Conservation (phyloP, 2,888 invertebrate species). For the Dasypolia templi region DNA sequence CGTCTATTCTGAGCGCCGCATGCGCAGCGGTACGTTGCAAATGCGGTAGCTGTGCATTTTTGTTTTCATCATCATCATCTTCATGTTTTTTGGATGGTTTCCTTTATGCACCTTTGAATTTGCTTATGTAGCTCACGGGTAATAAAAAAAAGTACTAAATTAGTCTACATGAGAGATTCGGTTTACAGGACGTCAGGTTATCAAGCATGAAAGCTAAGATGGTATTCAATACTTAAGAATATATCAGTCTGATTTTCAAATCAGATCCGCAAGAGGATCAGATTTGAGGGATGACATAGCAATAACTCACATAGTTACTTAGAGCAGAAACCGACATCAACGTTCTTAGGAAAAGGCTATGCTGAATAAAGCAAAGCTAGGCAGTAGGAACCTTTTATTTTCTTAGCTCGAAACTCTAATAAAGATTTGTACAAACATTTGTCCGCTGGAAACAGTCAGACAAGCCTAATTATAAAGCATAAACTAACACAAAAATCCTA, state of each 20-base stretch:
- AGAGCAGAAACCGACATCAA: neutral
- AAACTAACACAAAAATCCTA: slow-evolving; percentile 20
- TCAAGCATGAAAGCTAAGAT: too few relatives aligned
- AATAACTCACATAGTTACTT: neutral
- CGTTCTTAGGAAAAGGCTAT: neutral
- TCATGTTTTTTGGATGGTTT: slow-evolving; percentile 12
- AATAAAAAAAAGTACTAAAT: neutral
- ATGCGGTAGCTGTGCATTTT: slow-evolving; percentile 54
- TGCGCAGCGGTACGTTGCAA: slow-evolving; percentile 32
- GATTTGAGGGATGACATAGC: neutral
- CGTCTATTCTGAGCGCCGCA: slow-evolving; percentile 60
- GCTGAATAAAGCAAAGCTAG: neutral
- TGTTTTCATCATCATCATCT: neutral
- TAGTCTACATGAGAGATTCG: too few relatives aligned
- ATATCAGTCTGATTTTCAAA: neutral
- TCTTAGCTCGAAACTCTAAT: slow-evolving; percentile 20
- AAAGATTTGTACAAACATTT: slow-evolving; percentile 30
- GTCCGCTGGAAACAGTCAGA: slow-evolving; percentile 27
- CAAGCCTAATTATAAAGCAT: slow-evolving; percentile 33
- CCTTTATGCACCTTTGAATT: neutral
- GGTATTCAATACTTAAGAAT: neutral
- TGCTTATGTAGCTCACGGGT: neutral
- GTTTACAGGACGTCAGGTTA: neutral
- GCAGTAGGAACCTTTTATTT: neutral
- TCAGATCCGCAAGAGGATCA: neutral